phyloP scores from a whole-genome alignment of 2,797 vertebrate species.

The Clarias platycephalus region DNA sequence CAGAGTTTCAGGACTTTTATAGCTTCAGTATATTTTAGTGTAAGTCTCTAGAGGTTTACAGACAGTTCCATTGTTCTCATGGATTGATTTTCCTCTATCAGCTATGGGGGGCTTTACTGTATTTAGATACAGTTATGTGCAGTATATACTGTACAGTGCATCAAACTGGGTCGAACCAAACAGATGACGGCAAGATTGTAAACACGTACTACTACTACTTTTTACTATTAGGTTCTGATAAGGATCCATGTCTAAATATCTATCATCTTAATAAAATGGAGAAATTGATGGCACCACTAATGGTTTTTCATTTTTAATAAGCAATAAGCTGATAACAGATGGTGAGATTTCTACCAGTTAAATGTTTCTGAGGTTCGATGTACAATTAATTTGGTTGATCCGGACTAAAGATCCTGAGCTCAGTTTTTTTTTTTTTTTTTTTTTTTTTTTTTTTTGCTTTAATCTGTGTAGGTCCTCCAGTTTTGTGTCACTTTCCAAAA shows the following conservation, averaged over 20 bases:
- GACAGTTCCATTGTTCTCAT: not conserved
- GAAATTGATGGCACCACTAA: conserved; percentile 3
- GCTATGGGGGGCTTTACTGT: not conserved
- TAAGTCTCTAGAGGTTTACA: not conserved
- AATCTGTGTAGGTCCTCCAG: not conserved
- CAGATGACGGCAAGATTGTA: conserved; percentile 19
- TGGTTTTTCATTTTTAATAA: not conserved
- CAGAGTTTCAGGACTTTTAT: not conserved
- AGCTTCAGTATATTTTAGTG: not conserved
- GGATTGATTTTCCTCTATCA: not conserved
- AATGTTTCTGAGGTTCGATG: not conserved
- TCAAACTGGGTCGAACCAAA: not conserved
- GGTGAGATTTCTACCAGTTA: not conserved
- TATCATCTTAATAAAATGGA: not conserved
- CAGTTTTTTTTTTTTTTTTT: not conserved
- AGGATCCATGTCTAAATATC: not conserved
- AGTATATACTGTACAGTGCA: not conserved
- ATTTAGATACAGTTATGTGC: not conserved
- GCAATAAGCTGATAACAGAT: conserved; percentile 8
- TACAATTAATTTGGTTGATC: not conserved
- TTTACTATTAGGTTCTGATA: conserved; percentile 7
- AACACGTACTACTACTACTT: not conserved
- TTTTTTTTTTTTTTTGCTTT: too few species aligned
- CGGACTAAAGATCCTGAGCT: not conserved
- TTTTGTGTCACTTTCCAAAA: not conserved